phyloP scores from a whole-genome alignment of 2,888 invertebrate genomes.

The Trachelus iudaicus region DNA sequence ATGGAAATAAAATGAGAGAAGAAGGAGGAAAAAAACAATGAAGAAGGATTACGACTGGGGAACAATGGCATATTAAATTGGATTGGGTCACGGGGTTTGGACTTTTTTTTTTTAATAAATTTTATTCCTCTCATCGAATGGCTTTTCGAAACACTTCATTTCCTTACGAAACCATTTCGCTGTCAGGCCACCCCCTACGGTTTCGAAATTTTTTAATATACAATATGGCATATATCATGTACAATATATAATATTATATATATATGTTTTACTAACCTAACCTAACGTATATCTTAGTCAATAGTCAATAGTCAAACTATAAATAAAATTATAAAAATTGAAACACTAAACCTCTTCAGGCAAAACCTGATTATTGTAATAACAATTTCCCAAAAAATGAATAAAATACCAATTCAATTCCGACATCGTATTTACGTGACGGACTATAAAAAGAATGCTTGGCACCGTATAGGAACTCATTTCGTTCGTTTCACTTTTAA shows the following conservation, averaged over 20 bases:
- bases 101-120: not conserved
- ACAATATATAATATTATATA: too few species aligned
- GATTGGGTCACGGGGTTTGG: not conserved
- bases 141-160: constrained; percentile 1
- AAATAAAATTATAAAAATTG: too few species aligned
- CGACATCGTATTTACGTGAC: constrained; percentile 2
- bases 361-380: too few species aligned
- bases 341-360: too few species aligned
- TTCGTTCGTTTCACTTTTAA: not conserved
- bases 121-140: not conserved
- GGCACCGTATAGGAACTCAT: constrained; percentile 27
- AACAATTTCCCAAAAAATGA: not conserved
- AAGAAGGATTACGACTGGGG: not conserved
- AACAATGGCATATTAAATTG: constrained; percentile 3
- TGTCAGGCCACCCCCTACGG: not conserved
- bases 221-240: too few species aligned
- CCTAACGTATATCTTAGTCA: too few species aligned
- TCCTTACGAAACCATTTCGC: not conserved
- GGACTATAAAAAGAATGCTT: not conserved
- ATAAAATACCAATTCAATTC: not conserved
- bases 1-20: not conserved
- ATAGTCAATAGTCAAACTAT: too few species aligned
- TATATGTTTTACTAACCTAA: too few species aligned
- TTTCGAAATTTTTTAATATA: too few species aligned
- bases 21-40: not conserved